phyloP scores from a whole-genome alignment of 1,140 invertebrate genomes.

The Drosophila kohkoa region DNA sequence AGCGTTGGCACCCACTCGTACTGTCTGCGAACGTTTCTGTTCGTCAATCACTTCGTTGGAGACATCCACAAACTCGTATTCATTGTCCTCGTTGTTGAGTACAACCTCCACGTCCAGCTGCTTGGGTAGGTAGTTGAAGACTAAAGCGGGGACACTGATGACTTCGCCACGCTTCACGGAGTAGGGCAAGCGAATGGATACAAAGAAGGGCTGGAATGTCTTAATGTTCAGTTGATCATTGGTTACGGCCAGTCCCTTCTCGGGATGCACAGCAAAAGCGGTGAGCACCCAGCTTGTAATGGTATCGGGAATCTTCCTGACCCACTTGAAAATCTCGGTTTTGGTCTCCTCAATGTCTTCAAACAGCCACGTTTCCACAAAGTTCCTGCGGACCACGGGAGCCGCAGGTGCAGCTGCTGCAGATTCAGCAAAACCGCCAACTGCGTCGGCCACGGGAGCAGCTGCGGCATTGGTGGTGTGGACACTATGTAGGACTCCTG shows the following conservation, averaged over 20 bases:
- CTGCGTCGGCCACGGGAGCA: no score
- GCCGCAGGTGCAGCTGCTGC: neutral
- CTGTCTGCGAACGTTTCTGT: slow-evolving; percentile 87
- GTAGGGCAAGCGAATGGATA: slow-evolving; percentile 92
- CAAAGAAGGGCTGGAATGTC: slow-evolving; percentile 95
- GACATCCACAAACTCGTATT: slow-evolving; percentile 91
- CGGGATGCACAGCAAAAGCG: slow-evolving; percentile 95
- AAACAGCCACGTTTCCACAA: slow-evolving; percentile 81
- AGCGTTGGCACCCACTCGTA: slow-evolving; percentile 89
- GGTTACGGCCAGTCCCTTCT: slow-evolving; percentile 93
- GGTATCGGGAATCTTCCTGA: slow-evolving; percentile 90
- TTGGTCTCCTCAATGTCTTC: slow-evolving; percentile 72
- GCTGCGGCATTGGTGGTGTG: slow-evolving; percentile 2
- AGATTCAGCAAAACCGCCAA: neutral
- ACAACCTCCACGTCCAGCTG: slow-evolving; percentile 93
- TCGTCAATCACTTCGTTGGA: slow-evolving; percentile 86
- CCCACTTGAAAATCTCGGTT: slow-evolving; percentile 82
- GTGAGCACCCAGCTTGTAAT: slow-evolving; percentile 97
- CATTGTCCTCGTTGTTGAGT: slow-evolving; percentile 91
- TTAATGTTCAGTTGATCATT: slow-evolving; percentile 90
- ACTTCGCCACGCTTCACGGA: slow-evolving; percentile 90
- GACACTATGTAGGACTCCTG: neutral
- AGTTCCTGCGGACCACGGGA: slow-evolving; percentile 67
- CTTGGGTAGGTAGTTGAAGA: slow-evolving; percentile 85
- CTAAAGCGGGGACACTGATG: slow-evolving; percentile 75